These are phyloP conservation scores for Leptopilina myrica DNA, from an alignment of 2,888 invertebrate species.

Conservation along the genomic window DNA sequence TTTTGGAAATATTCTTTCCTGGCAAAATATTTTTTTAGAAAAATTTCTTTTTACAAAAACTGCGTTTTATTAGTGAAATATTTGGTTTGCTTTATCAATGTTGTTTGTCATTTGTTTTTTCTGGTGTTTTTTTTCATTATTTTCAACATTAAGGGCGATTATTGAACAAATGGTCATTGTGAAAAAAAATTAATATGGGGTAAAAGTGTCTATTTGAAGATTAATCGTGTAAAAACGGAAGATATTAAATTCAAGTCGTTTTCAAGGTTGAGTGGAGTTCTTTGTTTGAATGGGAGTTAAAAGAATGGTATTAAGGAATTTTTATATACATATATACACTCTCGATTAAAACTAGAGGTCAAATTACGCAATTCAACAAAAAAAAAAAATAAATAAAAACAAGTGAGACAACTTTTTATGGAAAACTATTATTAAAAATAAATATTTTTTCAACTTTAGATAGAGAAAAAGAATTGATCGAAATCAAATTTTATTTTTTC, in stretches of 20 bases:
- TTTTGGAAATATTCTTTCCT: too few relatives aligned
- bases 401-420: conserved; percentile 8
- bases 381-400: not conserved
- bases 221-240: conserved; percentile 5
- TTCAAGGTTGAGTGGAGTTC: conserved; percentile 4
- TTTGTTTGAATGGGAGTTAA: conserved; percentile 18
- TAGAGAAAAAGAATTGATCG: too few relatives aligned
- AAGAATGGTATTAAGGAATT: conserved; percentile 41
- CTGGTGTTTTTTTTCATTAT: too few relatives aligned
- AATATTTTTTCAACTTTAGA: too few relatives aligned
- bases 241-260: conserved; percentile 26
- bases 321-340: conserved; percentile 2
- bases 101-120: too few relatives aligned
- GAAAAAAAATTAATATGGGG: too few relatives aligned
- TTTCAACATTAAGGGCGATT: too few relatives aligned
- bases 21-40: too few relatives aligned
- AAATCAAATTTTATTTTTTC: not conserved
- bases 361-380: conserved; percentile 26
- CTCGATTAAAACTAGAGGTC: conserved; percentile 17
- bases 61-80: too few relatives aligned
- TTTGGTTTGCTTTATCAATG: too few relatives aligned
- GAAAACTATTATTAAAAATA: not conserved
- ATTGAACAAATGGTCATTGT: too few relatives aligned
- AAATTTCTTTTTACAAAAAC: too few relatives aligned
- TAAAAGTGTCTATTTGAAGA: not conserved